A percentile compares a stretch with the other conserved stretches of the same genome.
These are phyloP conservation scores for Urocynchramus pylzowi DNA, from an alignment of 2,113 vertebrate genomes.

Conservation along the genomic window DNA sequence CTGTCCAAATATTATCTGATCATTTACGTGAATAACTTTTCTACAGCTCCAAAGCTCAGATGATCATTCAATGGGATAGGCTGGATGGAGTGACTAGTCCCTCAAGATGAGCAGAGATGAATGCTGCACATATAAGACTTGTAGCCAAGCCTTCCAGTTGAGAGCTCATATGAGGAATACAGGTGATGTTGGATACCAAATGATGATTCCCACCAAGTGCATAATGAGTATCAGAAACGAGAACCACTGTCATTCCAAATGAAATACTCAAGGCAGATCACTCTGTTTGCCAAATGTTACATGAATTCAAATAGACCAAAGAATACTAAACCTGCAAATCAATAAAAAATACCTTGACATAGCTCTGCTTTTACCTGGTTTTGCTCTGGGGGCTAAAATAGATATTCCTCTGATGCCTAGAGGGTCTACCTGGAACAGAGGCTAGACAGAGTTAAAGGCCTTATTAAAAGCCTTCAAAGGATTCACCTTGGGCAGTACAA, in stretches of 20 bases:
- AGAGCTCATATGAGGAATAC: not conserved
- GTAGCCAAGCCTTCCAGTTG: not conserved
- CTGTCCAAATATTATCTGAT: not conserved
- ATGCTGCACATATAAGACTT: not conserved
- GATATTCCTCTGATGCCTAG: not conserved
- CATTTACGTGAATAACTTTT: not conserved
- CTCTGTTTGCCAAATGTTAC: not conserved
- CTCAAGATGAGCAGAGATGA: not conserved
- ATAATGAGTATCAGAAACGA: not conserved
- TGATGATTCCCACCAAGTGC: not conserved
- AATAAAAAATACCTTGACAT: not conserved
- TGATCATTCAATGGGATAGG: not conserved
- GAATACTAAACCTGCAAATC: not conserved
- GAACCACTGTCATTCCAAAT: not conserved
- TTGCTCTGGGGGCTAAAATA: not conserved
- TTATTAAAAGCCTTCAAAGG: not conserved
- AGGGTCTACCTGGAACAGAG: not conserved
- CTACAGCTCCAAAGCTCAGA: not conserved
- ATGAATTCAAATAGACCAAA: not conserved
- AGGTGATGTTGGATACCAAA: not conserved
- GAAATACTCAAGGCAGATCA: not conserved
- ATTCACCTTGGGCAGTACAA: not conserved
- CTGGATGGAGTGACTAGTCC: not conserved
- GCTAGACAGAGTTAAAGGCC: not conserved
- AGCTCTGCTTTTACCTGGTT: not conserved